These are phyloP conservation scores for Octodon degus DNA, from an alignment of 2,113 vertebrate genomes.

Conservation along the genomic window DNA sequence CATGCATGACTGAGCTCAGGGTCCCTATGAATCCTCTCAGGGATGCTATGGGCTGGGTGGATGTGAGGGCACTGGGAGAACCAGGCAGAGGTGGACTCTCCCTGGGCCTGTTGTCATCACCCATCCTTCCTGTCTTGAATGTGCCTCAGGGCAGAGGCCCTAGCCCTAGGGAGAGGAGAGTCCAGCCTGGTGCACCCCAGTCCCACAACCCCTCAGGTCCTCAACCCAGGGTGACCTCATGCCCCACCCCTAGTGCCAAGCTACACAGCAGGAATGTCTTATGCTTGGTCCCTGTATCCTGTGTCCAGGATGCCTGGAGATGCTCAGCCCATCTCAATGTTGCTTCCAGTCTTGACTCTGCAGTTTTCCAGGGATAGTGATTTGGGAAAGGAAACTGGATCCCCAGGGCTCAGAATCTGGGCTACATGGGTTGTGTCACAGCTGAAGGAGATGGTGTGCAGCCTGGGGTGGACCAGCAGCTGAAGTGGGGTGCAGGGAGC, in stretches of 20 bases:
- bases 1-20: neutral
- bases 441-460: neutral
- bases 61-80: accelerated
- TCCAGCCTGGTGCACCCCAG: accelerated
- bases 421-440: too few relatives aligned
- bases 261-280: neutral
- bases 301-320: neutral
- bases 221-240: accelerated
- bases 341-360: neutral
- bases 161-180: too few relatives aligned
- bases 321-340: neutral
- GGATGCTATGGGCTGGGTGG: too few relatives aligned
- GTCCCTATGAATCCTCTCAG: too few relatives aligned
- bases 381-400: accelerated
- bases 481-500: too few relatives aligned
- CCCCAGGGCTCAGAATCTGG: too few relatives aligned
- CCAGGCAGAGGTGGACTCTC: too few relatives aligned
- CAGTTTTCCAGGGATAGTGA: neutral
- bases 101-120: too few relatives aligned
- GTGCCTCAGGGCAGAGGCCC: too few relatives aligned
- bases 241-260: accelerated
- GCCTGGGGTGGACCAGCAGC: neutral
- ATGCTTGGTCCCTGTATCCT: neutral
- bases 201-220: accelerated
- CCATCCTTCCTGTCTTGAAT: too few relatives aligned